Conservation (phyloP, 35 echinoderm and acorn worm species). For the Hemicentrotus pulcherrimus region DNA sequence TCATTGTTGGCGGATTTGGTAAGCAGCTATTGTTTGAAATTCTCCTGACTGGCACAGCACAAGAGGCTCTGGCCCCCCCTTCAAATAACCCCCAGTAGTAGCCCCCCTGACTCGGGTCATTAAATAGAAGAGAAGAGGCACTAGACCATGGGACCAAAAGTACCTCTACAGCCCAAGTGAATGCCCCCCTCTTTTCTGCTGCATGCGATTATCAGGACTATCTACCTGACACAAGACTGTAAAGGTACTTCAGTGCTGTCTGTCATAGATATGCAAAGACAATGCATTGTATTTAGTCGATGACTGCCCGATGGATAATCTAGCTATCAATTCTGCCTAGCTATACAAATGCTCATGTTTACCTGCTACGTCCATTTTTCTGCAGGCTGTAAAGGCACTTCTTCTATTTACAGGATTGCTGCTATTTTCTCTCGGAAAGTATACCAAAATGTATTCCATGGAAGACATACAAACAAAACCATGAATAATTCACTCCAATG, state of each 20-base stretch:
- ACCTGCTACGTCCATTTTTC: neutral
- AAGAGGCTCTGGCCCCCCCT: slow-evolving; percentile 22
- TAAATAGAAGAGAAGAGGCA: slow-evolving; percentile 21
- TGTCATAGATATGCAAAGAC: neutral
- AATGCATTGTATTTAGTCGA: neutral
- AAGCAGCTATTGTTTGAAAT: slow-evolving; percentile 30
- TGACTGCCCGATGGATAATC: neutral
- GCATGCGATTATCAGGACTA: neutral
- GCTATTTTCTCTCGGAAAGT: neutral
- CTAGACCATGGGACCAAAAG: slow-evolving; percentile 21
- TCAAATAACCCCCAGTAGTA: slow-evolving; percentile 21
- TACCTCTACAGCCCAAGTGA: neutral
- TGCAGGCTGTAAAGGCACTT: neutral
- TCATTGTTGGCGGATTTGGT: slow-evolving; percentile 34
- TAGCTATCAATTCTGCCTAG: neutral
- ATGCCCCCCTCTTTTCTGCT: neutral
- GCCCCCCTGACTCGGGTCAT: slow-evolving; percentile 43
- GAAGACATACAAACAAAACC: neutral
- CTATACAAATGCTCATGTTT: neutral
- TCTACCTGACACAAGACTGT: neutral
- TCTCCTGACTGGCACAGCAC: neutral
- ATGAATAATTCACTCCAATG: neutral
- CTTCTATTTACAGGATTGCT: neutral
- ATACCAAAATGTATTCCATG: neutral
- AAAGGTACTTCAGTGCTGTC: neutral